Conservation (phyloP, 2,888 invertebrate genomes). For the Itoplectis maculator region DNA sequence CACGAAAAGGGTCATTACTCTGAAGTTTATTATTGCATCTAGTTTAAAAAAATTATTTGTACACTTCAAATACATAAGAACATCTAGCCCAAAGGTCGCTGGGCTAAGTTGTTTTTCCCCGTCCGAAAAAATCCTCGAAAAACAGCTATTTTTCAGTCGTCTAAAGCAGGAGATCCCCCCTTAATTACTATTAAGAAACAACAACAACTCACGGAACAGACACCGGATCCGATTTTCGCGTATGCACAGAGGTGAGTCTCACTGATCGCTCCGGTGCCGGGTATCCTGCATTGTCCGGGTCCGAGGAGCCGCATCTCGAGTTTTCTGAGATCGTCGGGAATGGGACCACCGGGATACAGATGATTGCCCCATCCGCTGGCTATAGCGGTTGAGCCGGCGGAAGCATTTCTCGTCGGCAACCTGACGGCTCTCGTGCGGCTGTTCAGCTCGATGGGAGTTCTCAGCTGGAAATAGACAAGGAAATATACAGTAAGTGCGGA, state of each 20-base stretch:
- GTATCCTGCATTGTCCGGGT: neutral
- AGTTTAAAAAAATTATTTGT: too few relatives aligned
- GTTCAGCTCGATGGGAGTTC: neutral
- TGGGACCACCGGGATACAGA: neutral
- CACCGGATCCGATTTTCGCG: neutral
- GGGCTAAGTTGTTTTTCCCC: too few relatives aligned
- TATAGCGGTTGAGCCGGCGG: neutral
- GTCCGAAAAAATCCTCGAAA: too few relatives aligned
- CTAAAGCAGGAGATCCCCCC: too few relatives aligned
- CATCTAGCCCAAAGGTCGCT: too few relatives aligned
- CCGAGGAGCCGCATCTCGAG: neutral
- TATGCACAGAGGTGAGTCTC: conserved; percentile 3
- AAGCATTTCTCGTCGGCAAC: neutral
- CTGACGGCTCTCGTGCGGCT: neutral
- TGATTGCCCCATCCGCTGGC: conserved; percentile 17
- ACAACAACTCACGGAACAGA: conserved; percentile 31
- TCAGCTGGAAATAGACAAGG: neutral
- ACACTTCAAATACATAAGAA: too few relatives aligned
- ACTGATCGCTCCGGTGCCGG: neutral
- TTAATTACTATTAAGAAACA: too few relatives aligned
- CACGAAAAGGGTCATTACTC: too few relatives aligned
- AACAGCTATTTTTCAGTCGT: too few relatives aligned
- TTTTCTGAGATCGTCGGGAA: conserved; percentile 7
- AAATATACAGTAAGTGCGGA: too few relatives aligned
- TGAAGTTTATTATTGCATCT: too few relatives aligned